These are phyloP conservation scores for Clivina fossor DNA, from an alignment of 2,888 invertebrate species.

Conservation along the genomic window DNA sequence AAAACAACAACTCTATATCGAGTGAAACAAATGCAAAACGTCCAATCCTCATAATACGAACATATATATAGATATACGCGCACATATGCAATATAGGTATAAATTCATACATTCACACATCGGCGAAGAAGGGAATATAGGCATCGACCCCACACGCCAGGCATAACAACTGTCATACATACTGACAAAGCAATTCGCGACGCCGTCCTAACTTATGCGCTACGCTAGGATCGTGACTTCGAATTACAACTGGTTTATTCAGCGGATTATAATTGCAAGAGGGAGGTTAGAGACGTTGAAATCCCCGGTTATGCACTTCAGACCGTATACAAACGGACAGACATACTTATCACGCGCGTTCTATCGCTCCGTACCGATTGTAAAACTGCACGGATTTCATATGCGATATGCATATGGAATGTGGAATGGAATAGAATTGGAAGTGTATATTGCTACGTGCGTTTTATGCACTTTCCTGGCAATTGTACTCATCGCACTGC, in stretches of 20 bases:
- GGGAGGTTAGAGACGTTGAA: conserved; percentile 2
- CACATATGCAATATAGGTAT: not conserved
- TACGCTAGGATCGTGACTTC: conserved; percentile 30
- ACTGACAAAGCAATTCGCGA: conserved; percentile 30
- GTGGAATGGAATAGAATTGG: no score
- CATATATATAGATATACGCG: not conserved
- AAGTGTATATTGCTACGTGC: no score
- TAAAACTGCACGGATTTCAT: no score
- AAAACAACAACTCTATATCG: conserved; percentile 14
- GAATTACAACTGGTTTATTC: conserved; percentile 43
- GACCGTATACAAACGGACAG: conserved; percentile 2
- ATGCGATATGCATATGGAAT: conserved; percentile 16
- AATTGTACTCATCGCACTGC: no score
- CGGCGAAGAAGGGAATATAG: not conserved
- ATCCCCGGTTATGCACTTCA: conserved; percentile 6
- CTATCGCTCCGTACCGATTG: no score
- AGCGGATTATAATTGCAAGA: conserved; percentile 40
- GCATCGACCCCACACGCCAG: conserved; percentile 23
- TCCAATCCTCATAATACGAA: conserved; percentile 17
- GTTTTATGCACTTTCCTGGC: no score
- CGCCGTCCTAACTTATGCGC: no score
- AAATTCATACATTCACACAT: conserved; percentile 8
- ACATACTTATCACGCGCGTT: conserved; percentile 4
- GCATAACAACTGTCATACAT: conserved; percentile 33
- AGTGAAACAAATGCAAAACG: conserved; percentile 14